These are phyloP conservation scores for Aphodius granarius DNA, from an alignment of 2,888 invertebrate species.

Conservation along the genomic window DNA sequence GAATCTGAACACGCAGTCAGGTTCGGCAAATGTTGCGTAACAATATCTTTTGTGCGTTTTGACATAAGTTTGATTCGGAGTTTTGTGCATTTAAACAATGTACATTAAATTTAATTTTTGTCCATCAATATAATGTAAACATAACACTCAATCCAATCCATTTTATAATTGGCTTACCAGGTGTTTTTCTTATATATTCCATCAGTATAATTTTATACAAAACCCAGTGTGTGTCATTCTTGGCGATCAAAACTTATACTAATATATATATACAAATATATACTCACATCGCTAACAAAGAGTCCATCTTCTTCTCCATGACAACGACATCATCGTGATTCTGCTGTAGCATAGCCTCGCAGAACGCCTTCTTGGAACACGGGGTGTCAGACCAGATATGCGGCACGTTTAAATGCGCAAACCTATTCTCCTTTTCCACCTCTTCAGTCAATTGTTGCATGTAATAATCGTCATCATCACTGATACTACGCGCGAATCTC, in stretches of 20 bases:
- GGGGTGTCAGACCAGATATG: slow-evolving; percentile 73
- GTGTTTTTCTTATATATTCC: no score
- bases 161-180: no score
- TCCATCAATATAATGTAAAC: no score
- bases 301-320: slow-evolving; percentile 82
- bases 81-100: background rate
- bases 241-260: background rate
- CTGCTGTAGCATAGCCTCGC: slow-evolving; percentile 72
- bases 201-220: no score
- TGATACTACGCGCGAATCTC: slow-evolving; percentile 40
- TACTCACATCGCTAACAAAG: slow-evolving; percentile 71
- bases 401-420: slow-evolving; percentile 42
- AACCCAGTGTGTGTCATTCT: no score
- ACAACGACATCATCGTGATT: slow-evolving; percentile 68
- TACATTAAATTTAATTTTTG: no score
- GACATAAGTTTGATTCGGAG: no score
- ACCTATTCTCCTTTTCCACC: slow-evolving; percentile 43
- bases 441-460: slow-evolving; percentile 47
- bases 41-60: background rate
- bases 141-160: no score
- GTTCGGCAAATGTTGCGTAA: background rate
- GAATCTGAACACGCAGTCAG: background rate
- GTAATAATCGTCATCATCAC: slow-evolving; percentile 51
- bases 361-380: slow-evolving; percentile 77
- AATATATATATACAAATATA: background rate